Evolutionary conservation across 2,113 vertebrate species (phyloP).

Genomic region (Athene noctua): DNA sequence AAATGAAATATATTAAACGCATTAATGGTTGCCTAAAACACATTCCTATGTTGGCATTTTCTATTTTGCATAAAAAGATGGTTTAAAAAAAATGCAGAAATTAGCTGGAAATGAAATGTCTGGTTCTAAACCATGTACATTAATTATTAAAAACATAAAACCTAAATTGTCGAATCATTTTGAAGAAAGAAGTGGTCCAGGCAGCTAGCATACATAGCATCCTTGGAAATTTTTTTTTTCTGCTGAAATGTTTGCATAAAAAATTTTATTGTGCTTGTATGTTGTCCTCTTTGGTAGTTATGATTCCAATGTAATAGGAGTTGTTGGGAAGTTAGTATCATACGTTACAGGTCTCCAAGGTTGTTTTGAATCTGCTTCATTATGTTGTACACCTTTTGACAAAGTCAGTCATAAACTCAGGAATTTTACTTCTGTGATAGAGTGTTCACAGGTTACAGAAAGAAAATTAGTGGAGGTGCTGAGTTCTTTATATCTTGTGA

Average conservation of each 20-base stretch:
- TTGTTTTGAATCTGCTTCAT: neutral
- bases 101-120: neutral
- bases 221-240: neutral
- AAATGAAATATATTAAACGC: neutral
- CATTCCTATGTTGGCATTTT: neutral
- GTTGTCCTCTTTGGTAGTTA: neutral
- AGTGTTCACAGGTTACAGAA: neutral
- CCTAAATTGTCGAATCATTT: neutral
- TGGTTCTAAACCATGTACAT: neutral
- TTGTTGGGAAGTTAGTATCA: neutral
- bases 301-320: neutral
- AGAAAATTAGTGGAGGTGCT: neutral
- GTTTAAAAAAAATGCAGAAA: neutral
- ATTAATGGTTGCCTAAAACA: neutral
- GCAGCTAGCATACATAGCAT: rapidly evolving
- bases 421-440: neutral
- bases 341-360: neutral
- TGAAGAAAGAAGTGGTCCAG: neutral
- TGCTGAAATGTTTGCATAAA: neutral
- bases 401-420: neutral
- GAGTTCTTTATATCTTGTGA: neutral
- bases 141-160: neutral
- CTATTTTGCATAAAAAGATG: neutral
- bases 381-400: neutral
- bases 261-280: neutral